These are phyloP conservation scores for Drosophila sordidapex DNA, from an alignment of 2,888 invertebrate species.

Conservation along the genomic window DNA sequence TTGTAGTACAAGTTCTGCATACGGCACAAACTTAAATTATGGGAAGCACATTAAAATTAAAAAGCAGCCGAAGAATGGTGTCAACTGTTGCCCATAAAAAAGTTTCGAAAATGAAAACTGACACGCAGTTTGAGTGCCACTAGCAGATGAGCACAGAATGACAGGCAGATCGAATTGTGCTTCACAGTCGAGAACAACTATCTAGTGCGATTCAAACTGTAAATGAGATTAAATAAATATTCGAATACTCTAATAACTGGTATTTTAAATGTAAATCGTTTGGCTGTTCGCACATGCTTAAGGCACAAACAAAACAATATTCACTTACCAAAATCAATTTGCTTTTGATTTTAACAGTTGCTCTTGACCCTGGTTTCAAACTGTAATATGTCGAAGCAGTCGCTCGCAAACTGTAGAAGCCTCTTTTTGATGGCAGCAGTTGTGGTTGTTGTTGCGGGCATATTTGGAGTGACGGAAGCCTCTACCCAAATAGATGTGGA, in stretches of 20 bases:
- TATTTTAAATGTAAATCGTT: conserved; percentile 5
- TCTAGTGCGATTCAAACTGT: neutral
- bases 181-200: neutral
- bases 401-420: conserved; percentile 51
- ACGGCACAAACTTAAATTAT: neutral
- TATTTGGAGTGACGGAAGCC: conserved; percentile 35
- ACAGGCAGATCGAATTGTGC: neutral
- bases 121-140: conserved; percentile 7
- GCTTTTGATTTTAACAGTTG: conserved; percentile 45
- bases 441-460: neutral
- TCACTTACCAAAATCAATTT: conserved; percentile 23
- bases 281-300: conserved; percentile 16
- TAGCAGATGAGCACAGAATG: neutral
- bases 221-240: neutral
- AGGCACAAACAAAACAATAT: conserved; percentile 13
- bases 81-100: conserved; percentile 2
- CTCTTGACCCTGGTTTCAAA: neutral
- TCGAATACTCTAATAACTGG: neutral
- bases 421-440: conserved; percentile 1
- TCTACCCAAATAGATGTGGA: conserved; percentile 75
- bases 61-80: conserved; percentile 4
- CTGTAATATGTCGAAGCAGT: conserved; percentile 50
- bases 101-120: conserved; percentile 3
- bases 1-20: conserved; percentile 34
- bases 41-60: neutral